phyloP scores from a whole-genome alignment of 2,113 vertebrate genomes.

The Platichthys flesus region DNA sequence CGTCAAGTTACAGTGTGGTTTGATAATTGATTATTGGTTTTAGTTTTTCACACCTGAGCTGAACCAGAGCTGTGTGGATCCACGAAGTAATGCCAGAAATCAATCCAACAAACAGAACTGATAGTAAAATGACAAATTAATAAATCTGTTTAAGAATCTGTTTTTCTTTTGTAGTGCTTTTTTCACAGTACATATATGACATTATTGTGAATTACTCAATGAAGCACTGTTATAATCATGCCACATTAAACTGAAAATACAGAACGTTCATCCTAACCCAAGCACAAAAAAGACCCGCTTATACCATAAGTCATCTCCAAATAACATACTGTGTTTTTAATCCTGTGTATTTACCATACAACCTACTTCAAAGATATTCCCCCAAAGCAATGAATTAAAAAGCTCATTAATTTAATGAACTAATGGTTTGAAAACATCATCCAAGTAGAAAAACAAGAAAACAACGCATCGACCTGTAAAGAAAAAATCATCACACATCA shows the following conservation, averaged over 20 bases:
- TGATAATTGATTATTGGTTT: background rate
- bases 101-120: background rate
- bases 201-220: background rate
- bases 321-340: background rate
- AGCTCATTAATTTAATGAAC: slow-evolving; percentile 77
- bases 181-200: slow-evolving; percentile 20
- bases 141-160: slow-evolving; percentile 5
- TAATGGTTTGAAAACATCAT: slow-evolving; percentile 51
- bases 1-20: too few species aligned
- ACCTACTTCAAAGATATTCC: slow-evolving; percentile 34
- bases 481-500: slow-evolving; percentile 23
- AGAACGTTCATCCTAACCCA: slow-evolving; percentile 4
- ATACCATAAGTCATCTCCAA: slow-evolving; percentile 1
- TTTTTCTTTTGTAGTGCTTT: slow-evolving; percentile 20
- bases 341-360: slow-evolving; percentile 8
- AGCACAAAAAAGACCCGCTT: slow-evolving; percentile 10
- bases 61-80: background rate
- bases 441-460: slow-evolving; percentile 64
- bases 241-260: slow-evolving; percentile 8
- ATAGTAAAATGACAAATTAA: slow-evolving; percentile 10
- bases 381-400: slow-evolving; percentile 51
- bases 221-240: slow-evolving; percentile 11
- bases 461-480: slow-evolving; percentile 44
- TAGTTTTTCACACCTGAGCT: background rate
- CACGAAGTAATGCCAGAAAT: slow-evolving; percentile 13